phyloP scores from a whole-genome alignment of 2,113 vertebrate genomes.

The Antechinus stuartii region DNA sequence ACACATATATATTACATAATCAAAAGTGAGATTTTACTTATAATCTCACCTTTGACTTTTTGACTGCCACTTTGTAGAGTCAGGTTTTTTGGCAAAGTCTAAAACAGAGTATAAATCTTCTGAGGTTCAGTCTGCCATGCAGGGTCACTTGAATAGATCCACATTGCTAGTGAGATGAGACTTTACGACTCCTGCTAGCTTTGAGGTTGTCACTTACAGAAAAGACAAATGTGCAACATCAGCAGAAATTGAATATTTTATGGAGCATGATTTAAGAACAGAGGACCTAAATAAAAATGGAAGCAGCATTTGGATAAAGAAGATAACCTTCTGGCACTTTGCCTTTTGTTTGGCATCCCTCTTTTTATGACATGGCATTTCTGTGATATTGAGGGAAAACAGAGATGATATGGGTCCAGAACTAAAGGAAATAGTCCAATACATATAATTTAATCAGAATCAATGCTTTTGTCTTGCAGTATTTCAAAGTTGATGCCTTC shows the following conservation, averaged over 20 bases:
- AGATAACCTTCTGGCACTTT: conserved; percentile 17
- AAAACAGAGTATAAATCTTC: background rate
- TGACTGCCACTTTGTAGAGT: background rate
- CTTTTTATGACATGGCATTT: background rate
- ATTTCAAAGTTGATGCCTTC: conserved; percentile 15
- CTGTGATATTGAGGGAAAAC: conserved; percentile 18
- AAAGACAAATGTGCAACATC: conserved; percentile 14
- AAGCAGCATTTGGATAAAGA: background rate
- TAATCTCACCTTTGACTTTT: background rate
- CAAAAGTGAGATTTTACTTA: background rate
- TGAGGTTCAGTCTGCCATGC: background rate
- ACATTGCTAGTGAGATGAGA: conserved; percentile 23
- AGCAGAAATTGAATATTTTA: conserved; percentile 2
- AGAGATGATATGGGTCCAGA: background rate
- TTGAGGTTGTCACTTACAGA: background rate
- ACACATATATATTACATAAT: too few species aligned
- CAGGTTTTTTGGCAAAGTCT: background rate
- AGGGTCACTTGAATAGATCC: background rate
- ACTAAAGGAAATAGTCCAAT: background rate
- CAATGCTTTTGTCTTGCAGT: background rate
- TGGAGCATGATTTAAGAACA: conserved; percentile 33
- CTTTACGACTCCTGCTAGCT: conserved; percentile 31
- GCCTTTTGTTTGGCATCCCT: background rate
- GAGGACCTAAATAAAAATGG: conserved; percentile 50
- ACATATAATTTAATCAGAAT: conserved; percentile 15